A percentile compares a stretch with the other conserved stretches of the same genome.
These are phyloP conservation scores for Lerema accius DNA, from an alignment of 1,140 invertebrate species.

Conservation along the genomic window DNA sequence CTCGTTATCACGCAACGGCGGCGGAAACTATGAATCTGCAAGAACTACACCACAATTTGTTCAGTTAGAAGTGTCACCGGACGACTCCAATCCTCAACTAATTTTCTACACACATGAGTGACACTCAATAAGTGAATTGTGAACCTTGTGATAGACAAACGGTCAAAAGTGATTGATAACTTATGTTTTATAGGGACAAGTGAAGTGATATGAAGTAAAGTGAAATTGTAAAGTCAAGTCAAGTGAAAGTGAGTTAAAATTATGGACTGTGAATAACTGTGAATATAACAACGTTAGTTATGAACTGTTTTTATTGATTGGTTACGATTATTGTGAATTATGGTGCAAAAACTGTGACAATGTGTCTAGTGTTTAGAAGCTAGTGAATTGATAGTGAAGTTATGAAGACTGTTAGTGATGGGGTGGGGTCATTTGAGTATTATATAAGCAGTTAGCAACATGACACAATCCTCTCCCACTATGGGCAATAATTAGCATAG, in stretches of 20 bases:
- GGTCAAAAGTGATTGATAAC: not conserved
- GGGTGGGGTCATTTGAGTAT: no score
- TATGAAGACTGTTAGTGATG: no score
- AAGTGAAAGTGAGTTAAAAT: not conserved
- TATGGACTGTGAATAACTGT: not conserved
- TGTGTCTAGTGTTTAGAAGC: not conserved
- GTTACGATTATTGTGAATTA: slow-evolving; percentile 2
- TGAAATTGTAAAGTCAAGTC: not conserved
- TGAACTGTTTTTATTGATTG: not conserved
- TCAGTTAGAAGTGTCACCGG: slow-evolving; percentile 69
- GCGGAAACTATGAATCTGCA: slow-evolving; percentile 65
- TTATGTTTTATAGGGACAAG: not conserved
- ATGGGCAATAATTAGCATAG: no score
- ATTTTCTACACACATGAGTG: slow-evolving; percentile 78
- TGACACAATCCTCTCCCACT: no score
- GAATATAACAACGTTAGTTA: not conserved
- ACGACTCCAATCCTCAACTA: slow-evolving; percentile 73
- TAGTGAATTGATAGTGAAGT: not conserved
- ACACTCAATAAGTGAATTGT: slow-evolving; percentile 25
- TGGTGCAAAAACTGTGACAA: slow-evolving; percentile 1
- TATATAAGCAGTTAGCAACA: no score
- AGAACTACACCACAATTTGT: slow-evolving; percentile 73
- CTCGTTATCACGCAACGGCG: slow-evolving; percentile 66
- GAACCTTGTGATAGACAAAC: slow-evolving; percentile 7
- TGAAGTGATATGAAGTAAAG: not conserved